These are phyloP conservation scores for Microchirus variegatus DNA, from an alignment of 2,797 vertebrate genomes.

Conservation along the genomic window DNA sequence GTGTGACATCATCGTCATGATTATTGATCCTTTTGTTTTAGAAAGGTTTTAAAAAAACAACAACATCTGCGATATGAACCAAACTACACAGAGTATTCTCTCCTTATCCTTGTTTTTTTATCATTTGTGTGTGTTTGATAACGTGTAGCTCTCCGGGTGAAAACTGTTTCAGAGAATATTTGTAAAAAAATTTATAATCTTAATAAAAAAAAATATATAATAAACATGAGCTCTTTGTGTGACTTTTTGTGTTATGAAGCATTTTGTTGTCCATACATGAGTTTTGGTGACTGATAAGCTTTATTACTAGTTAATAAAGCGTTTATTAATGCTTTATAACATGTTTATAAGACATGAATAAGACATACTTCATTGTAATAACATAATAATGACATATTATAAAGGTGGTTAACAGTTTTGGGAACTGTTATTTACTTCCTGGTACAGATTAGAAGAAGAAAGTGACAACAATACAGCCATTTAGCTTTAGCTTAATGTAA, in stretches of 20 bases:
- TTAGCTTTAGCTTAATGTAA: no score
- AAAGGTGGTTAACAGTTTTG: no score
- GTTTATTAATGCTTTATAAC: no score
- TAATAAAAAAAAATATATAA: constrained; percentile 86
- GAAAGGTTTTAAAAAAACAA: constrained; percentile 90
- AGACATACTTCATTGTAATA: no score
- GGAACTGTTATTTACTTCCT: no score
- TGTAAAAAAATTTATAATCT: constrained; percentile 94
- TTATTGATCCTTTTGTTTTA: constrained; percentile 92
- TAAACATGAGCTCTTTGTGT: constrained; percentile 17
- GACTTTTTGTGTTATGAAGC: not conserved
- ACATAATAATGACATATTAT: no score
- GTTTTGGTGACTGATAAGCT: no score
- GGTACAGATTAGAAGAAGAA: no score
- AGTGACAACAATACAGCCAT: no score
- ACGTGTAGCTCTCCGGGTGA: constrained; percentile 94
- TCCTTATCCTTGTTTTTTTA: constrained; percentile 87
- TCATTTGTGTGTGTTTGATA: constrained; percentile 79
- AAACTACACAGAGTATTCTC: constrained; percentile 87
- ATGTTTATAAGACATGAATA: no score
- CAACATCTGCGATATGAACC: constrained; percentile 86
- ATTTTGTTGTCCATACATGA: not conserved
- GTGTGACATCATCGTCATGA: not conserved
- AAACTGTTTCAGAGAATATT: constrained; percentile 91
- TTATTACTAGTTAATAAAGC: no score